A percentile compares a stretch with the other conserved stretches of the same genome.
Evolutionary conservation across 2,888 invertebrate species (phyloP).

Genomic region (Bhutanitis thaidina): DNA sequence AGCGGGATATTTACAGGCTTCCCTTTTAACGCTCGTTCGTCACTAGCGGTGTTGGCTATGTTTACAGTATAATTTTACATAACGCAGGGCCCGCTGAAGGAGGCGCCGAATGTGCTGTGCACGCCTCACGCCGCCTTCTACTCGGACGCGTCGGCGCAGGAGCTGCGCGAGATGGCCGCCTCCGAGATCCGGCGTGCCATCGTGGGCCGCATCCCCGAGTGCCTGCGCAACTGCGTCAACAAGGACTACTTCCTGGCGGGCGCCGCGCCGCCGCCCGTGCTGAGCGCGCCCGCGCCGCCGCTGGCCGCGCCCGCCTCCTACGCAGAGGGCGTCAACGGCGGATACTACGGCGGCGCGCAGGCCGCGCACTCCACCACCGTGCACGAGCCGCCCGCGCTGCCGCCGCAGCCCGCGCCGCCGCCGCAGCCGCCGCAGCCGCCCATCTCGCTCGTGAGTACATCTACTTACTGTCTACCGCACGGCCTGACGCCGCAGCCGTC

Average conservation of each 20-base stretch:
- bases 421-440: background rate
- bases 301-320: constrained; percentile 46
- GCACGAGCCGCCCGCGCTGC: constrained; percentile 62
- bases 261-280: constrained; percentile 43
- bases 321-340: constrained; percentile 83
- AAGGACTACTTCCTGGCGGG: constrained; percentile 88
- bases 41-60: too few species aligned
- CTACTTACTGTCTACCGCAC: too few species aligned
- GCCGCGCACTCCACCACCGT: constrained; percentile 93
- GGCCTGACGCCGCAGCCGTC: too few species aligned
- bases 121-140: constrained; percentile 99
- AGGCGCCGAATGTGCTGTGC: constrained; percentile 98
- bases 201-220: constrained; percentile 98
- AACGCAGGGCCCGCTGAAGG: constrained; percentile 96
- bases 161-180: constrained; percentile 99
- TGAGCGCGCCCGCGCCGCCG: constrained; percentile 70
- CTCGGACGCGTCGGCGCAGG: constrained; percentile 98
- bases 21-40: too few species aligned
- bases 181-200: constrained; percentile 99
- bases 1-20: too few species aligned
- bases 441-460: background rate
- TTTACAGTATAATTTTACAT: too few species aligned
- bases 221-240: constrained; percentile 99
- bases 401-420: constrained; percentile 47
- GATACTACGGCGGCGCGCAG: constrained; percentile 87